These are phyloP conservation scores for Halictus ligatus DNA, from an alignment of 2,888 invertebrate genomes.

Conservation along the genomic window DNA sequence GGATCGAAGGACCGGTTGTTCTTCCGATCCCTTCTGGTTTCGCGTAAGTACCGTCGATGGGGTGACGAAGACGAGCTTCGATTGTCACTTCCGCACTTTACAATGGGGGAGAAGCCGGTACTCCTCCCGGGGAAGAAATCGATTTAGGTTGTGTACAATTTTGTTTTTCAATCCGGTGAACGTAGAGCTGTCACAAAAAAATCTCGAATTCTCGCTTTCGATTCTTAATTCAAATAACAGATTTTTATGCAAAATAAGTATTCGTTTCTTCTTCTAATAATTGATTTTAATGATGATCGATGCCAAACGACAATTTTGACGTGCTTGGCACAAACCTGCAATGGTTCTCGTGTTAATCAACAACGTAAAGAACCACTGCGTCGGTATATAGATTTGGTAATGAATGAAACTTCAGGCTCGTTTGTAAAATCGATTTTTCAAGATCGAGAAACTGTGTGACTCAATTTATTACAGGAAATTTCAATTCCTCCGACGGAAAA, in stretches of 20 bases:
- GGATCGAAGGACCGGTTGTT: constrained; percentile 60
- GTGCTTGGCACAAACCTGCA: not conserved
- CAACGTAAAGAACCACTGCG: too few relatives aligned
- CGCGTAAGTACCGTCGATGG: constrained; percentile 24
- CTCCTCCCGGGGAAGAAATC: not conserved
- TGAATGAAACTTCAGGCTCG: too few relatives aligned
- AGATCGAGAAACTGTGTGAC: not conserved
- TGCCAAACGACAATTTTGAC: not conserved
- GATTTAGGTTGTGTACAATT: constrained; percentile 20
- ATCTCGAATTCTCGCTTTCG: not conserved
- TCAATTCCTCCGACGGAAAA: not conserved
- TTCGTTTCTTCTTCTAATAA: not conserved
- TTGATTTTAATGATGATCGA: not conserved
- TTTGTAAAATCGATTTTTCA: not conserved
- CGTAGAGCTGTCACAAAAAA: not conserved
- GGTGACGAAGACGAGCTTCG: constrained; percentile 50
- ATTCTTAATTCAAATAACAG: too few relatives aligned
- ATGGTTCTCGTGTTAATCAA: not conserved
- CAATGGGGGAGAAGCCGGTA: constrained; percentile 28
- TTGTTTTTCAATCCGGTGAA: not conserved
- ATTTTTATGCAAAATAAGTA: not conserved
- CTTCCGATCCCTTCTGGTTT: constrained; percentile 58
- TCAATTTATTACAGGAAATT: constrained; percentile 1
- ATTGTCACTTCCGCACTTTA: constrained; percentile 56
- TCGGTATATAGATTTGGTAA: too few relatives aligned